These are phyloP conservation scores for Leptestheria dahalacensis DNA, from an alignment of 1,140 invertebrate genomes.

Conservation along the genomic window DNA sequence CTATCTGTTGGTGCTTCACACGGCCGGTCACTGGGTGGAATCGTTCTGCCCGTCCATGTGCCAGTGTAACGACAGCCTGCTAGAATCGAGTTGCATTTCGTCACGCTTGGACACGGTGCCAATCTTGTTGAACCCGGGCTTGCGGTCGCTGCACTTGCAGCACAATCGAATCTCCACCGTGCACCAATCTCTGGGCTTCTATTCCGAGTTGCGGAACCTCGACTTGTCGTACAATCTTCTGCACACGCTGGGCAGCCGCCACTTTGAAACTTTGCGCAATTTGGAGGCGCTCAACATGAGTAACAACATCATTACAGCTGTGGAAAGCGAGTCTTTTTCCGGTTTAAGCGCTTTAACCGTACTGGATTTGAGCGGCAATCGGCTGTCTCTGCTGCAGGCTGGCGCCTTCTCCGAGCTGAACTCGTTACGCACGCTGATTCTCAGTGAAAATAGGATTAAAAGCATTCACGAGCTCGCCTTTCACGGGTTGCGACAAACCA, in stretches of 20 bases:
- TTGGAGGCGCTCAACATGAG: conserved; percentile 58
- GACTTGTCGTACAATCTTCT: conserved; percentile 26
- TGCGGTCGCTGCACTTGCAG: conserved; percentile 61
- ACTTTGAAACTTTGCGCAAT: conserved; percentile 56
- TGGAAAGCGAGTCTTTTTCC: conserved; percentile 48
- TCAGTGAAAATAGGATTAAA: conserved; percentile 16
- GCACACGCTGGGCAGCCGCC: conserved; percentile 52
- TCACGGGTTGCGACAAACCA: conserved; percentile 35
- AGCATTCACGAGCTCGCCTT: neutral
- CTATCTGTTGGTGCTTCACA: neutral
- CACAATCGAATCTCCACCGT: conserved; percentile 47
- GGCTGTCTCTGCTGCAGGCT: conserved; percentile 42
- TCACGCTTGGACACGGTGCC: conserved; percentile 74
- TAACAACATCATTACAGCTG: conserved; percentile 46
- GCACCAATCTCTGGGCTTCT: conserved; percentile 22
- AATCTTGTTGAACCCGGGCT: conserved; percentile 61
- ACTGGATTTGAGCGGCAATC: conserved; percentile 59
- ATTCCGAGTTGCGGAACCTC: conserved; percentile 23
- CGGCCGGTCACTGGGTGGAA: too few species aligned
- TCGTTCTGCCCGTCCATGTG: conserved; percentile 55
- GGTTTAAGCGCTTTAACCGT: conserved; percentile 48
- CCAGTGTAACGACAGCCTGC: conserved; percentile 69
- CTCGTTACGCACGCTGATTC: conserved; percentile 9
- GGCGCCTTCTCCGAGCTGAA: conserved; percentile 22
- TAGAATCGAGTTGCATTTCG: conserved; percentile 65